Base-by-base conservation (phyloP, 2,888 invertebrate genomes). In the Synanthedon andrenaeformis region DNA sequence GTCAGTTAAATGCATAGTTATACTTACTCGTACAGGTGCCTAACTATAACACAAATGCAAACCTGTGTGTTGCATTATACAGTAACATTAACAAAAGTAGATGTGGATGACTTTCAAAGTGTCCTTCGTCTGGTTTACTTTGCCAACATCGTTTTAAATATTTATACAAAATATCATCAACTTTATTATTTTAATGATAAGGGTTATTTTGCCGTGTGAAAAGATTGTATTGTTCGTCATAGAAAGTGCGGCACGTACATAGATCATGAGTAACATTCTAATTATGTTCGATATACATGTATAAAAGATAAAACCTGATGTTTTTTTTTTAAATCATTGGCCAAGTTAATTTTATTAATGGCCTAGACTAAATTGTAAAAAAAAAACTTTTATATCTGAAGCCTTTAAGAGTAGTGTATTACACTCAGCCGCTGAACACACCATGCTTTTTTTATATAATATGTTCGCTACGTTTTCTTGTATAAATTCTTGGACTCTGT, bases 171-270 rank as follows among this genome's bases (percentile, higher is more conserved):
- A 45, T 45, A 45, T 45, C 6, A 13, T 45, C 45, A 54, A 56
- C 61, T 65, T 64, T 74, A 66, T 55, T 53, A 17, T 41, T 41
- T 42, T 48, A 13, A 55, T 51, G 8, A 53, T 64, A 75, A 64
- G 67, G 61, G 57, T 56, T 54, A 54, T 62, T 60, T 64, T 64
- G 61, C 59, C 58, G 56, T 61, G 59, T 54, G 1, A 58, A 57
- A 51, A 53, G 53, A 59, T 58, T 62, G 65, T 63, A 71, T 79
- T 76, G 75, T 77, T 72, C 59, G 61, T 51, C 50, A 63, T 77
- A 79, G 79, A 80, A 79, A 80, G 79, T 76, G 71, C 72, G 72
- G 67, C 69, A 69, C 67, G 65, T 62, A 64, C 67, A 57, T 62
- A 67, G 68, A 73, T 70, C 76, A 72, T 66, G 72, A 62, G 66